These are phyloP conservation scores for Botia kubotai DNA, from an alignment of 2,797 vertebrate genomes.

Conservation along the genomic window DNA sequence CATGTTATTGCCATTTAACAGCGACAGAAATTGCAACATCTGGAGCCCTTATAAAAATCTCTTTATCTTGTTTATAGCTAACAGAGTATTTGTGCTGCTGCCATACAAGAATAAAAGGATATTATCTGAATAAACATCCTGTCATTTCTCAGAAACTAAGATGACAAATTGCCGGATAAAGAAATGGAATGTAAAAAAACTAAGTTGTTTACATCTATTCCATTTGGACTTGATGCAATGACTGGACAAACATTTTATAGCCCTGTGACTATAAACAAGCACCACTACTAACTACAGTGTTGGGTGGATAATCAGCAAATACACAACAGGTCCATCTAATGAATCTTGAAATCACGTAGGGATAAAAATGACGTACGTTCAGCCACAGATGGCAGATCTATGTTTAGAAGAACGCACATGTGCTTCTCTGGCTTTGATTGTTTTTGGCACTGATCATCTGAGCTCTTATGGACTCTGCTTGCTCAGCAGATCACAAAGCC, in stretches of 20 bases:
- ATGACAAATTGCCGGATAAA: too few relatives aligned
- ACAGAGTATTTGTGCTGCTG: background rate
- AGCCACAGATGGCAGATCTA: conserved; percentile 18
- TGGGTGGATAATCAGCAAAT: background rate
- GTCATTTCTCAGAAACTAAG: too few relatives aligned
- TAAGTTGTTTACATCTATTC: background rate
- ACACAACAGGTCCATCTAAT: background rate
- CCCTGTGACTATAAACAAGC: background rate
- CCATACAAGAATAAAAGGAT: background rate
- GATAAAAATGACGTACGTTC: conserved; percentile 24
- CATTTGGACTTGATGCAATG: too few relatives aligned
- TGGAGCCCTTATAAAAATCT: background rate
- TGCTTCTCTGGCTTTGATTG: conserved; percentile 15
- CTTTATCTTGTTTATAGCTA: background rate
- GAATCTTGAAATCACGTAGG: background rate
- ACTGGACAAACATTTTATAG: too few relatives aligned
- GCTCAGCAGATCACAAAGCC: conserved; percentile 47
- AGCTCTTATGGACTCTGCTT: conserved; percentile 48
- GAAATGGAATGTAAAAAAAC: too few relatives aligned
- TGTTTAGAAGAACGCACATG: conserved; percentile 18
- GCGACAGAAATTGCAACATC: background rate
- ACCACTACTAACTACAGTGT: background rate
- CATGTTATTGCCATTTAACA: background rate
- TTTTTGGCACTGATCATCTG: conserved; percentile 29
- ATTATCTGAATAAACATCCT: background rate